Conservation (phyloP, 2,888 invertebrate species). For the Rhimphoctona megacephalus region DNA sequence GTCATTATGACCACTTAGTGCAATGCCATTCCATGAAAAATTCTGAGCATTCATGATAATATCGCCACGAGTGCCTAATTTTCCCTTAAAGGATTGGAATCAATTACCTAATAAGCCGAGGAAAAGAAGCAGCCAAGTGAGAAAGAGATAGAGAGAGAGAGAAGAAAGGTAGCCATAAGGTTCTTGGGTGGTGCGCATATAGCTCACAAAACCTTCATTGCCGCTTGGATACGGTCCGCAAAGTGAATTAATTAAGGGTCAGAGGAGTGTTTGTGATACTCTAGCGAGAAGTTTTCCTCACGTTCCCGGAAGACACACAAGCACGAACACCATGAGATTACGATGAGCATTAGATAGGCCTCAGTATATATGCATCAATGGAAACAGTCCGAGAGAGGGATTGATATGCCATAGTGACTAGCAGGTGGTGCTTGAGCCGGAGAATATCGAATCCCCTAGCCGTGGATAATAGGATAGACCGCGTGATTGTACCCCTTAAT, state of each 20-base stretch:
- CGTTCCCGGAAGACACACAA: slow-evolving; percentile 51
- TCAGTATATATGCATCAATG: slow-evolving; percentile 46
- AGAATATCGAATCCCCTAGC: slow-evolving; percentile 53
- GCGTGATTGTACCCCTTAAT: slow-evolving; percentile 66
- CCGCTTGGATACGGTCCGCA: slow-evolving; percentile 75
- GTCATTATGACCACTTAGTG: too few relatives aligned
- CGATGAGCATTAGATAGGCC: slow-evolving; percentile 48
- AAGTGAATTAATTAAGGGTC: slow-evolving; percentile 82
- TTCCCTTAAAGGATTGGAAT: too few relatives aligned
- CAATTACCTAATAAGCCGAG: too few relatives aligned
- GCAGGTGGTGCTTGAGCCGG: slow-evolving; percentile 39
- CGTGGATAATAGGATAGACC: slow-evolving; percentile 64
- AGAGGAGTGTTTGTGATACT: slow-evolving; percentile 66
- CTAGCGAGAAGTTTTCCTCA: slow-evolving; percentile 45
- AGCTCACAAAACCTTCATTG: slow-evolving; percentile 74
- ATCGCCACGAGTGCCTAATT: too few relatives aligned
- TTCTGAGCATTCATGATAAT: too few relatives aligned
- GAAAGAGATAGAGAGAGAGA: background rate
- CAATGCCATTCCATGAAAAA: too few relatives aligned
- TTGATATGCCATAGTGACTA: background rate
- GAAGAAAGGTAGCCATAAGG: slow-evolving; percentile 58
- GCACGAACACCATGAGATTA: slow-evolving; percentile 51
- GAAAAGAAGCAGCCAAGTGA: too few relatives aligned
- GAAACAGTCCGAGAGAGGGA: slow-evolving; percentile 20
- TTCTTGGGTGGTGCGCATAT: slow-evolving; percentile 71